These are phyloP conservation scores for Lasioglossum lativentre DNA, from an alignment of 2,888 invertebrate species.

Conservation along the genomic window DNA sequence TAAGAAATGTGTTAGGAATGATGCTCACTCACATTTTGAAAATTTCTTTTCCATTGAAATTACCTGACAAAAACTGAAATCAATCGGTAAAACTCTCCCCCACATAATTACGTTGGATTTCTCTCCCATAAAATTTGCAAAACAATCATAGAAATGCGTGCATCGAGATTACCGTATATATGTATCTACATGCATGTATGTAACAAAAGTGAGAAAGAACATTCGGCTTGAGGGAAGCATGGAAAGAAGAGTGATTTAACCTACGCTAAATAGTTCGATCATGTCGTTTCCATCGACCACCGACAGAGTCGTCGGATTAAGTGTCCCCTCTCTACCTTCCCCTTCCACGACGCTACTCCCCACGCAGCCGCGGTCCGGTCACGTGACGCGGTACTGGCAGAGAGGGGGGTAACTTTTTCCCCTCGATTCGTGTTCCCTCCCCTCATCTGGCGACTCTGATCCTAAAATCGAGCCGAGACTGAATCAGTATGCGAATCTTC, in stretches of 20 bases:
- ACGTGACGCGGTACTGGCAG: no score
- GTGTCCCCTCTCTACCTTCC: no score
- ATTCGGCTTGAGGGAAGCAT: neutral
- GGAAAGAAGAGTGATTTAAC: neutral
- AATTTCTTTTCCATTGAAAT: neutral
- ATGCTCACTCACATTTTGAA: no score
- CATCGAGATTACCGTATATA: conserved; percentile 44
- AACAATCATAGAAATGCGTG: neutral
- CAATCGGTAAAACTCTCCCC: no score
- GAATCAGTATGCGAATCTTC: neutral
- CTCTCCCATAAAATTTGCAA: neutral
- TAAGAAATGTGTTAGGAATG: no score
- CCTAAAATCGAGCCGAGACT: neutral
- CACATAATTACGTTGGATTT: neutral
- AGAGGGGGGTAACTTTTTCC: no score
- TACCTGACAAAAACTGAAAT: neutral
- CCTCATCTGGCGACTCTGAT: no score
- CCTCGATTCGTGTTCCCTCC: no score
- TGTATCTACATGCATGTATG: conserved; percentile 22
- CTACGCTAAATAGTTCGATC: neutral
- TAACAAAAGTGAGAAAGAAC: neutral
- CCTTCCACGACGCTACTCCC: neutral
- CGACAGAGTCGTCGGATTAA: neutral
- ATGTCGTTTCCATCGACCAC: neutral
- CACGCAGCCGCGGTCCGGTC: no score